phyloP scores from a whole-genome alignment of 1,140 invertebrate genomes.

The Neodiprion fabricii region DNA sequence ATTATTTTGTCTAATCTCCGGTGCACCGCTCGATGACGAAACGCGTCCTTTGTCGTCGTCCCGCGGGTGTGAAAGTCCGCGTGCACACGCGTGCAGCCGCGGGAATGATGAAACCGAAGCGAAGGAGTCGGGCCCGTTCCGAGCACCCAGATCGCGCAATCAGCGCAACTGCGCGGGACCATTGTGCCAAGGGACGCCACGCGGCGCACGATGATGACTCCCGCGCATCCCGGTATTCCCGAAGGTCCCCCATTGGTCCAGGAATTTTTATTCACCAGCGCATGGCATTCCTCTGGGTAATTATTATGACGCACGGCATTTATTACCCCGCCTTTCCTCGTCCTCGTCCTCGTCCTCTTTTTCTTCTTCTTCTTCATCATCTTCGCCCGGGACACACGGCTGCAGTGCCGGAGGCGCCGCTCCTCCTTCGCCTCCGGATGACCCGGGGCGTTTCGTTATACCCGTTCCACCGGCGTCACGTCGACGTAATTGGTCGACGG shows the following conservation, averaged over 20 bases:
- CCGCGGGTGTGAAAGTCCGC: not conserved
- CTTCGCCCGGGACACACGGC: not conserved
- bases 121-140: not conserved
- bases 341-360: no score
- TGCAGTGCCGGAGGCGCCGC: not conserved
- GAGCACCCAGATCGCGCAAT: not conserved
- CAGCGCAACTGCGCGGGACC: not conserved
- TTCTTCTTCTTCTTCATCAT: not conserved
- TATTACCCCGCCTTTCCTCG: conserved; percentile 19
- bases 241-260: no score
- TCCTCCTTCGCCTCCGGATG: not conserved
- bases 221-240: not conserved
- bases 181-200: not conserved
- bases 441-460: not conserved
- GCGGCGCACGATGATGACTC: not conserved
- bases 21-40: not conserved
- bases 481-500: conserved; percentile 1
- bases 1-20: not conserved
- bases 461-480: not conserved
- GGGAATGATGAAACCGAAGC: no score
- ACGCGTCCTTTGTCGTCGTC: not conserved
- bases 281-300: conserved; percentile 27
- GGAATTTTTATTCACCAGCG: conserved; percentile 5
- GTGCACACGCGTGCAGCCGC: no score
- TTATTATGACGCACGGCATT: conserved; percentile 35